Conservation (phyloP, 2,888 invertebrate genomes). For the Allolobophora icterica region DNA sequence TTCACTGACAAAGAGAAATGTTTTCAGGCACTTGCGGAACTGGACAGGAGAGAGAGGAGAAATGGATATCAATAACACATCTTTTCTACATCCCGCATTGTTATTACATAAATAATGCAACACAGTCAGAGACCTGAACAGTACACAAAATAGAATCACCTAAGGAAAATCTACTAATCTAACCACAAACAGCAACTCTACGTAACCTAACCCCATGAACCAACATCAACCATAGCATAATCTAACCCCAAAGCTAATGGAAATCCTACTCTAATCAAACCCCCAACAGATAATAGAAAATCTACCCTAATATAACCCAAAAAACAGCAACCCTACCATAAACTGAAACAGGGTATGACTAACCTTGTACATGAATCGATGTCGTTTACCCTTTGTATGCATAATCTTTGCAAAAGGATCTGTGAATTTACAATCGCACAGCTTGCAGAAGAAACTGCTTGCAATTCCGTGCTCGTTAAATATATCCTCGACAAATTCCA, state of each 20-base stretch:
- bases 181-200: neutral
- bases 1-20: too few relatives aligned
- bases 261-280: too few relatives aligned
- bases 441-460: slow-evolving; percentile 93
- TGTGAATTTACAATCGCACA: slow-evolving; percentile 98
- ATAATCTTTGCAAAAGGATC: slow-evolving; percentile 99
- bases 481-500: slow-evolving; percentile 96
- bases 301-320: too few relatives aligned
- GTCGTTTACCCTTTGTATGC: slow-evolving; percentile 98
- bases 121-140: too few relatives aligned
- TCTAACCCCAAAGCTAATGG: neutral
- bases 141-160: neutral
- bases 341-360: neutral
- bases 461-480: slow-evolving; percentile 78
- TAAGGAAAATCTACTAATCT: too few relatives aligned
- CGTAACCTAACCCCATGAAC: neutral
- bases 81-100: neutral
- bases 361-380: slow-evolving; percentile 90
- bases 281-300: too few relatives aligned
- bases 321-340: too few relatives aligned
- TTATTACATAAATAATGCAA: neutral
- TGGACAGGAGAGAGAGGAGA: too few relatives aligned
- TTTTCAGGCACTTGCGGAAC: too few relatives aligned
- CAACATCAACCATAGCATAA: neutral
- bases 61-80: neutral